phyloP scores from a whole-genome alignment of 2,797 vertebrate genomes.

The Molothrus aeneus region DNA sequence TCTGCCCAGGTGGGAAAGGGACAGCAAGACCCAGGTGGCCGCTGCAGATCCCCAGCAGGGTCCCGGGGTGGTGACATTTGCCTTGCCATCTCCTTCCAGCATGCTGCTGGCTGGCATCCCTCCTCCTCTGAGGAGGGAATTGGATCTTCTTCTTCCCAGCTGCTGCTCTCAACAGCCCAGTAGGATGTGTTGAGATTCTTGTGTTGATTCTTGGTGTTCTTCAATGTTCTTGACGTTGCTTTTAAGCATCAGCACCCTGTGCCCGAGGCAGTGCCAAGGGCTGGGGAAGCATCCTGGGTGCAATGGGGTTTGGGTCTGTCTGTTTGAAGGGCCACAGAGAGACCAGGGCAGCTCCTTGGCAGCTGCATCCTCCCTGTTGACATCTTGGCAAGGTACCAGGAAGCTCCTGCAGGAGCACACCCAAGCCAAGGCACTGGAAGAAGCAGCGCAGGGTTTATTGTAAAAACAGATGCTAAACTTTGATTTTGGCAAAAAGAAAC shows the following conservation, averaged over 20 bases:
- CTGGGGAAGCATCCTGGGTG: neutral
- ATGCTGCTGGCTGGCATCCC: neutral
- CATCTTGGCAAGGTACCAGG: neutral
- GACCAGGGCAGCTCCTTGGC: neutral
- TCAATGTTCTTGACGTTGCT: neutral
- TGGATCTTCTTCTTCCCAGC: neutral
- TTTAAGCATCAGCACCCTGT: neutral
- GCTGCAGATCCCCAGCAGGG: rapidly evolving
- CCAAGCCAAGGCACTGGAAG: neutral
- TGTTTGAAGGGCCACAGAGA: neutral
- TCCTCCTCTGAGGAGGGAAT: rapidly evolving
- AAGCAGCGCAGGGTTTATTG: neutral
- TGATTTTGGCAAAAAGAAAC: neutral
- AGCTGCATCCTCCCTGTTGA: neutral
- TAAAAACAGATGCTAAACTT: neutral
- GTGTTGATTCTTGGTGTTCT: no score
- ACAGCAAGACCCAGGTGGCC: neutral
- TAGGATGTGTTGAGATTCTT: neutral
- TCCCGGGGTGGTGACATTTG: rapidly evolving
- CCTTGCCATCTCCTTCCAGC: neutral
- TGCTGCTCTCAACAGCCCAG: neutral
- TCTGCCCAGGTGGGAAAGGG: neutral
- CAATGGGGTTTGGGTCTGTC: neutral
- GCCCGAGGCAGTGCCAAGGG: neutral
- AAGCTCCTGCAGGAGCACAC: neutral